A percentile compares a stretch with the other conserved stretches of the same genome.
These are phyloP conservation scores for Onychorhynchus coronatus DNA, from an alignment of 2,113 vertebrate species.

Conservation along the genomic window DNA sequence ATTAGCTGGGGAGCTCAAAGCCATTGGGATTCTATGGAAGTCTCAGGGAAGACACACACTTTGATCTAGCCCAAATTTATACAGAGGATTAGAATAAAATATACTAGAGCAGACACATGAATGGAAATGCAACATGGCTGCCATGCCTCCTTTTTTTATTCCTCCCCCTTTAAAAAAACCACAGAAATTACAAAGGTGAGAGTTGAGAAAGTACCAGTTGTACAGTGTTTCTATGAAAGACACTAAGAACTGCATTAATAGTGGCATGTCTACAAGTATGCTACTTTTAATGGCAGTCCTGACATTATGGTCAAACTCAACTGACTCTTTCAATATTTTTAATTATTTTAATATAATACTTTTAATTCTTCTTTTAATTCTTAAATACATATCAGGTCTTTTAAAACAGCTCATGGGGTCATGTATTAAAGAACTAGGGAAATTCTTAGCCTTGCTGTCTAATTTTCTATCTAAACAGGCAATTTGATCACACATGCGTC, in stretches of 20 bases:
- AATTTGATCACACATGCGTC: neutral
- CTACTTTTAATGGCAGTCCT: neutral
- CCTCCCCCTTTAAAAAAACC: neutral
- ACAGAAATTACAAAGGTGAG: neutral
- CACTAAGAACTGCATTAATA: neutral
- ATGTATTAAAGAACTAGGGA: neutral
- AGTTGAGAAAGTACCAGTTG: neutral
- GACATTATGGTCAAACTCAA: neutral
- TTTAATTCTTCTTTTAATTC: neutral
- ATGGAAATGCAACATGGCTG: neutral
- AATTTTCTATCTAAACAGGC: neutral
- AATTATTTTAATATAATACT: neutral
- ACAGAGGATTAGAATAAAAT: neutral
- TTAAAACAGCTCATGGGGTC: neutral
- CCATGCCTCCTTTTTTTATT: neutral
- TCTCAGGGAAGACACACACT: neutral
- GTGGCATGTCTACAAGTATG: neutral
- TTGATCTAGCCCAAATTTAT: neutral
- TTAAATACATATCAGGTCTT: neutral
- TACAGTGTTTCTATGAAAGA: neutral
- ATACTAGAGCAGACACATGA: neutral
- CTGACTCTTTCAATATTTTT: neutral
- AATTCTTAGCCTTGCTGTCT: neutral
- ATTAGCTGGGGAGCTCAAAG: neutral
- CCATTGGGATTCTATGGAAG: neutral